Percentiles rank a stretch among this genome's conserved stretches.
Evolutionary conservation across 2,797 vertebrate species (phyloP).

Genomic region (Neostethus bicornis): DNA sequence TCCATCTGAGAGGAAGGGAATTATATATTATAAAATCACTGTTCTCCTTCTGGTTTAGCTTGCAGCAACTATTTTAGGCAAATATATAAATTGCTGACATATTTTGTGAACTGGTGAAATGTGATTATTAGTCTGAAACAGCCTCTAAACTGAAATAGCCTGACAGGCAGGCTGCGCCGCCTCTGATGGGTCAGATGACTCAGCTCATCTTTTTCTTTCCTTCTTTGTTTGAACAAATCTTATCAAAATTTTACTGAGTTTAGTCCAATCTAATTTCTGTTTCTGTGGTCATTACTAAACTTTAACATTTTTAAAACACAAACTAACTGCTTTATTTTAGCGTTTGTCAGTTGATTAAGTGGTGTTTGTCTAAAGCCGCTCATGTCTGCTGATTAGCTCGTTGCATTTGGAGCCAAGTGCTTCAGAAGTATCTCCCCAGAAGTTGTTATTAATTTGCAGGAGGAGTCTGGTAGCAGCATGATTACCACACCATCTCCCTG

Average conservation of each 20-base stretch:
- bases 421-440: constrained; percentile 69
- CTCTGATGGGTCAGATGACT: constrained; percentile 44
- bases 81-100: constrained; percentile 5
- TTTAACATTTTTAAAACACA: constrained; percentile 14
- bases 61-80: background rate
- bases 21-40: background rate
- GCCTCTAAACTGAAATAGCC: constrained; percentile 35
- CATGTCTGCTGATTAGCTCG: constrained; percentile 61
- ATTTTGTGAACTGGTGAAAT: constrained; percentile 20
- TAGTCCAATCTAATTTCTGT: constrained; percentile 9
- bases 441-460: constrained; percentile 80
- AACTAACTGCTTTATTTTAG: constrained; percentile 5
- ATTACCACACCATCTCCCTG: constrained; percentile 75
- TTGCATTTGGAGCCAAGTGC: constrained; percentile 70
- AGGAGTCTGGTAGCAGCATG: constrained; percentile 67
- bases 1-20: background rate
- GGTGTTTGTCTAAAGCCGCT: constrained; percentile 44
- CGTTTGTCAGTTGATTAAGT: constrained; percentile 27
- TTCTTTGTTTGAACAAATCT: constrained; percentile 38
- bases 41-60: constrained; percentile 2
- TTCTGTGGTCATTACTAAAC: constrained; percentile 1
- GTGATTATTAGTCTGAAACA: constrained; percentile 13
- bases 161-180: constrained; percentile 19
- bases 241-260: constrained; percentile 36
- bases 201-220: constrained; percentile 38